Evolutionary conservation across 2,113 vertebrate species (phyloP), one percentile per base, ranked within the genome.

Genomic region (Xenopus laevis): DNA sequence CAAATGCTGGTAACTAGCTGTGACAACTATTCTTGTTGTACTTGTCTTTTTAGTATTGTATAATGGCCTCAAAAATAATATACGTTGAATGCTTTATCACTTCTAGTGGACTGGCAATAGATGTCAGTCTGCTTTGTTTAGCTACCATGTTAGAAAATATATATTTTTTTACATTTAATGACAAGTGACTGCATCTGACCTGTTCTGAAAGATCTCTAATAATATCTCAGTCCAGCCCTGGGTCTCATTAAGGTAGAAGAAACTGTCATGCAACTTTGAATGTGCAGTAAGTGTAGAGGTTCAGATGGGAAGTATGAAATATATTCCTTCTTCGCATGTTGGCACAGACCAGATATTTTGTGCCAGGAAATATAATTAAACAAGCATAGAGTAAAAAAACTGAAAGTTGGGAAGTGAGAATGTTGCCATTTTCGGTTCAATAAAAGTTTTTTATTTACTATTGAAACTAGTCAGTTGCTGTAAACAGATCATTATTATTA

Each of bases 211-310:
- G 72, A 78, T 75, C 68, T 86, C 79, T 85, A 84, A 86, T 84
- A 88, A 85, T 82, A 77, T 77, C 80, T 87, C 78, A 82, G 78
- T 79, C 82, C 82, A 81, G 11, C 73, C 78, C 46, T 75, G 75
- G 81, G 73, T 87, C 84, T 88, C 80, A 88, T 86, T 87, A 87
- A 81, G 71, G 78, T 79, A 81, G 82, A 82, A 84, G 83, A 80
- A 85, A 85, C 82, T 83, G 87, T 86, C 80, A 87, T 80, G 79
- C 78, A 85, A 82, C 78, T 84, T 69, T 85, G 80, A 84, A 84
- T 86, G 79, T 83, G 82, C 82, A 85, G 80, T 85, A 89, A 84
- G 74, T 87, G 82, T 82, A 83, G 79, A 81, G 79, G 64, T 83
- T 87, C 86, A 84, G 78, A 79, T 68, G 68, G 74, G 71, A 79